Evolutionary conservation across 2,113 vertebrate genomes (phyloP).

Genomic region (Cyprinus carpio): DNA sequence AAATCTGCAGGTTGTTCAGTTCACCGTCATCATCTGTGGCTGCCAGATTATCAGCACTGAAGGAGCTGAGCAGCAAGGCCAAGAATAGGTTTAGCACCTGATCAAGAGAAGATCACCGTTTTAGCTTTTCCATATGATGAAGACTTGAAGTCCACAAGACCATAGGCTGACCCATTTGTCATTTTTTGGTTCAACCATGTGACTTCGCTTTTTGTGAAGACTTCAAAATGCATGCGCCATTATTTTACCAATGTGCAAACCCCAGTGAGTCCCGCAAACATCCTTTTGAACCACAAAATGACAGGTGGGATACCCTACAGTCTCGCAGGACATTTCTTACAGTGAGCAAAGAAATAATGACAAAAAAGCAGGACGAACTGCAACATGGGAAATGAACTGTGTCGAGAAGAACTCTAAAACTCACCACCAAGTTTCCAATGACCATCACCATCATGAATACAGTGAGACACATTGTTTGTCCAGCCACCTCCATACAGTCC

Average conservation of each 20-base stretch:
- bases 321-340: neutral
- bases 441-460: conserved; percentile 99
- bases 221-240: neutral
- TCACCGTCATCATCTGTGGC: conserved; percentile 95
- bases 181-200: neutral
- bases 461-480: conserved; percentile 95
- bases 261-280: neutral
- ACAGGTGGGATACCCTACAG: neutral
- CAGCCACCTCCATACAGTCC: conserved; percentile 99
- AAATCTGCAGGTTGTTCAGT: conserved; percentile 98
- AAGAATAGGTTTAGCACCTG: conserved; percentile 97
- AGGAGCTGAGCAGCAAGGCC: conserved; percentile 96
- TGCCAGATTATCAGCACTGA: conserved; percentile 96
- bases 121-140: neutral
- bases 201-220: neutral
- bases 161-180: neutral
- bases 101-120: neutral
- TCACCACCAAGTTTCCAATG: conserved; percentile 98
- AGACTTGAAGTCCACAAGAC: conserved; percentile 2
- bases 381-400: too few relatives aligned
- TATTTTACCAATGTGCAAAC: neutral
- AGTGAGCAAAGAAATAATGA: neutral
- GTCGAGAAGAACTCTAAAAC: conserved; percentile 56
- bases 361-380: neutral
- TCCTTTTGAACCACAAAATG: neutral